A percentile compares a stretch with the other conserved stretches of the same genome.
Evolutionary conservation across 2,797 vertebrate species (phyloP).

Genomic region (Helarctos malayanus): DNA sequence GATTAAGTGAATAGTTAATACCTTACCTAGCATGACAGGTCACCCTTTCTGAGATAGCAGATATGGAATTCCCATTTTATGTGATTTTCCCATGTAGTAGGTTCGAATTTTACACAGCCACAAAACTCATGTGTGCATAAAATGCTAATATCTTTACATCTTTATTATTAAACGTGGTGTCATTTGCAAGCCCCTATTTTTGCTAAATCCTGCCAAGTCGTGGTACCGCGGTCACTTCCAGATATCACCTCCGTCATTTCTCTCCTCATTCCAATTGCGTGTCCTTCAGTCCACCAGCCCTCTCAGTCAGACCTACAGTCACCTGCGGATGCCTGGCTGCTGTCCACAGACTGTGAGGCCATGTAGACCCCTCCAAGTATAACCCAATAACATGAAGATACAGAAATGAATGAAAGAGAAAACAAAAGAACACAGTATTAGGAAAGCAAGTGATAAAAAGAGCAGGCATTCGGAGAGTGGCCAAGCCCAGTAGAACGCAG

Average conservation of each 20-base stretch:
- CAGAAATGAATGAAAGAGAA: neutral
- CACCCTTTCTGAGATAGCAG: neutral
- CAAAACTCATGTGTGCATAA: neutral
- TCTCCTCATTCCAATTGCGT: accelerated
- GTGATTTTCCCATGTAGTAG: neutral
- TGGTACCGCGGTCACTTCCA: neutral
- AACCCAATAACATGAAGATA: neutral
- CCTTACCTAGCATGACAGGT: neutral
- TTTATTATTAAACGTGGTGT: neutral
- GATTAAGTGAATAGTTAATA: neutral
- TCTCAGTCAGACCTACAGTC: neutral
- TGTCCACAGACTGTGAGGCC: neutral
- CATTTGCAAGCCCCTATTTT: neutral
- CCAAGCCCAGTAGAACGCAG: neutral
- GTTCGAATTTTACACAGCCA: neutral
- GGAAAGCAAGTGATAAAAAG: neutral
- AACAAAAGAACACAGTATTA: neutral
- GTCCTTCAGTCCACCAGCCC: neutral
- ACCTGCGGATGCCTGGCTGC: accelerated
- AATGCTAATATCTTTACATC: constrained; percentile 11
- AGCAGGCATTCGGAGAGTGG: neutral
- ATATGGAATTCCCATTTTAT: neutral
- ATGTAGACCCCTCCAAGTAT: neutral
- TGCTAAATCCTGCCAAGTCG: neutral
- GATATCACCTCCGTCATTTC: neutral